These are phyloP conservation scores for Bellardia bayeri DNA, from an alignment of 2,888 invertebrate genomes.

Conservation along the genomic window DNA sequence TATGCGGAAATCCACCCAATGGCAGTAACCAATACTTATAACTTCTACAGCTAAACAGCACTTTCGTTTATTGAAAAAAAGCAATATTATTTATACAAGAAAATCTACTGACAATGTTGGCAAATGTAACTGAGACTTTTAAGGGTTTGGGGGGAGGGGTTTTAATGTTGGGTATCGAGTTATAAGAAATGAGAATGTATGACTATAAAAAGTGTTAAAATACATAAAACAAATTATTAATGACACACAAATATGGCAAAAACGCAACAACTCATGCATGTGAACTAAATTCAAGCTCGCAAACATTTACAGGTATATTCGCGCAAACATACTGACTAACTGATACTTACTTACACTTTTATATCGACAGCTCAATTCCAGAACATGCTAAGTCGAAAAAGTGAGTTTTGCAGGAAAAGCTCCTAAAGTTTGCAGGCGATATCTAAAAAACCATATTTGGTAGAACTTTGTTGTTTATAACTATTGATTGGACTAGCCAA, in stretches of 20 bases:
- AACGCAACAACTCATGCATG: conserved; percentile 40
- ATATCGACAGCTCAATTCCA: too few relatives aligned
- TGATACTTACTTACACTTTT: background rate
- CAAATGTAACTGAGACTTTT: conserved; percentile 54
- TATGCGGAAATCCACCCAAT: conserved; percentile 43
- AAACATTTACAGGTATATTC: background rate
- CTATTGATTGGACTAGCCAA: too few relatives aligned
- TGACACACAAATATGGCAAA: conserved; percentile 65
- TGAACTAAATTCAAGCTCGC: background rate
- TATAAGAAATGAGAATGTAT: conserved; percentile 23
- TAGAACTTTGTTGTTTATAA: too few relatives aligned
- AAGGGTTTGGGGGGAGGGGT: conserved; percentile 22
- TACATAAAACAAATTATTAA: conserved; percentile 72
- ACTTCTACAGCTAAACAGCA: conserved; percentile 55
- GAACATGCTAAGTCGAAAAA: too few relatives aligned
- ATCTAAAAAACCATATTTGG: too few relatives aligned
- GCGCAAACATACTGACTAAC: too few relatives aligned
- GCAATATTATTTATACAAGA: background rate
- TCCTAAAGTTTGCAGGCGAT: too few relatives aligned
- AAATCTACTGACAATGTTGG: conserved; percentile 11
- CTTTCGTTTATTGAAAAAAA: conserved; percentile 74
- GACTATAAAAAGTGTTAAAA: conserved; percentile 59
- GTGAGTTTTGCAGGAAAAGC: too few relatives aligned
- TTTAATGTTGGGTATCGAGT: conserved; percentile 56
- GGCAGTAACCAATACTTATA: conserved; percentile 34